Evolutionary conservation across 1,140 invertebrate species (phyloP).

Genomic region (Euura lappo): DNA sequence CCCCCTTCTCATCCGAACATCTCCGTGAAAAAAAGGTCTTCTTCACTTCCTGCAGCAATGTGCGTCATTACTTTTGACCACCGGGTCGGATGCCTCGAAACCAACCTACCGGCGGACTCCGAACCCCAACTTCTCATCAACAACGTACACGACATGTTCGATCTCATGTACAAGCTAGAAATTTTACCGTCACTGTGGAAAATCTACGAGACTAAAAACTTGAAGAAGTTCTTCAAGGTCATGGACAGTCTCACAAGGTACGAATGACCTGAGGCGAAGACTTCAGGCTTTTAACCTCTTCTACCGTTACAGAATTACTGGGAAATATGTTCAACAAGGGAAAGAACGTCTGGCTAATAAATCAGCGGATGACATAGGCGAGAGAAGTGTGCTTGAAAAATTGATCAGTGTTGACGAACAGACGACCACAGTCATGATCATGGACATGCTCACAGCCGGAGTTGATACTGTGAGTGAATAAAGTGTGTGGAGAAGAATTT

Average conservation of each 20-base stretch:
- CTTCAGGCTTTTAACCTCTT: not conserved
- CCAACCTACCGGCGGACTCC: constrained; percentile 59
- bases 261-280: not conserved
- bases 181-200: constrained; percentile 69
- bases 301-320: constrained; percentile 31
- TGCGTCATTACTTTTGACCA: constrained; percentile 71
- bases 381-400: constrained; percentile 64
- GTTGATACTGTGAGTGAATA: constrained; percentile 71
- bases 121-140: constrained; percentile 66
- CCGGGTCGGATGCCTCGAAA: constrained; percentile 66
- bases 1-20: not conserved
- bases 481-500: constrained; percentile 9
- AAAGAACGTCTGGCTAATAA: constrained; percentile 45
- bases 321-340: constrained; percentile 49
- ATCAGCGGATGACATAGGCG: constrained; percentile 26
- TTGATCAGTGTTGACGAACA: constrained; percentile 60
- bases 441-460: constrained; percentile 77
- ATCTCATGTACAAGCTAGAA: constrained; percentile 65
- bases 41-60: constrained; percentile 58
- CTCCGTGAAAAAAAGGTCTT: not conserved
- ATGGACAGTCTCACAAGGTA: constrained; percentile 50
- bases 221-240: constrained; percentile 60
- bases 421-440: constrained; percentile 69
- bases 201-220: constrained; percentile 62
- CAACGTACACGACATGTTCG: constrained; percentile 67